A percentile compares a stretch with the other conserved stretches of the same genome.
phyloP scores from a whole-genome alignment of 2,797 vertebrate species.

The Cossypha niveicapilla region DNA sequence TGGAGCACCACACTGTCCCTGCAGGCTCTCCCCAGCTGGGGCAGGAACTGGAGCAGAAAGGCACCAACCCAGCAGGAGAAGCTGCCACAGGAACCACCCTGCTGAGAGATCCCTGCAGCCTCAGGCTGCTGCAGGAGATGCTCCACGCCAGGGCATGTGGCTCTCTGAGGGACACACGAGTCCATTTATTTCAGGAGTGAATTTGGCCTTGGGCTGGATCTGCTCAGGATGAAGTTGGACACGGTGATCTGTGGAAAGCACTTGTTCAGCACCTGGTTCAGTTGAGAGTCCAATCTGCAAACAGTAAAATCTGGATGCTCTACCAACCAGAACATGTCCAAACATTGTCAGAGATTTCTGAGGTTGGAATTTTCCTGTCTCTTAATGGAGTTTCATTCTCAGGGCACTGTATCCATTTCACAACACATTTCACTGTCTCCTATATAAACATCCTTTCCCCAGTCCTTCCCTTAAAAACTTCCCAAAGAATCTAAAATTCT shows the following conservation, averaged over 20 bases:
- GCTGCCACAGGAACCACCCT: neutral
- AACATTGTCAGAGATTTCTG: neutral
- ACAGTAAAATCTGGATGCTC: conserved; percentile 17
- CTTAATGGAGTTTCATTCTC: neutral
- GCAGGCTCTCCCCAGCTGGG: neutral
- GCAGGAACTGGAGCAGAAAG: conserved; percentile 49
- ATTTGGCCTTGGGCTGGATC: conserved; percentile 21
- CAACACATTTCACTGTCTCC: neutral
- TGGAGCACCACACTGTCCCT: neutral
- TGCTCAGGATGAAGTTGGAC: conserved; percentile 7
- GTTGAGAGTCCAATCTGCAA: neutral
- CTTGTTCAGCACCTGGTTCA: conserved; percentile 40
- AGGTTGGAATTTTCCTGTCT: neutral
- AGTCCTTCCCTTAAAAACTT: neutral
- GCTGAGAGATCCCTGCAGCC: neutral
- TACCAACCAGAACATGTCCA: neutral
- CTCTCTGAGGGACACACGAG: neutral
- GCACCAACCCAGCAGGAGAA: neutral
- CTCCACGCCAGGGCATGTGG: neutral
- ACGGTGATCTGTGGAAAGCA: conserved; percentile 25
- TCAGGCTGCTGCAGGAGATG: neutral
- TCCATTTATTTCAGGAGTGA: neutral
- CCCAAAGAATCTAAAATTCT: neutral
- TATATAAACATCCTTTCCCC: neutral
- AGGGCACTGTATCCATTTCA: neutral